Percentiles rank a stretch among this genome's conserved stretches.
phyloP scores from a whole-genome alignment of 1,140 invertebrate genomes.

The Sitophilus oryzae region DNA sequence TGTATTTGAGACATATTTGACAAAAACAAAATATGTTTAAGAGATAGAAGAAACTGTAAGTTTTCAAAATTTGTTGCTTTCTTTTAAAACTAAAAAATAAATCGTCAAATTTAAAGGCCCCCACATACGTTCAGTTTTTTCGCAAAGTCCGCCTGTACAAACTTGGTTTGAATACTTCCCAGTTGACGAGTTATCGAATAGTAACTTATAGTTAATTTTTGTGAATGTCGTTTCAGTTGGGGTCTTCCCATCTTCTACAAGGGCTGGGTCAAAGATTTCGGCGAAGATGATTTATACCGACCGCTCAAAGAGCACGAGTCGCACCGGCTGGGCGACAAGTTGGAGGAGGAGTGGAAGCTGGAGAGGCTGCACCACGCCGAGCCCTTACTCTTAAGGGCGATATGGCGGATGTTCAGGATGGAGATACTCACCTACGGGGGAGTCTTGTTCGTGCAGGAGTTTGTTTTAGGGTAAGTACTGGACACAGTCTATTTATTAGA shows the following conservation, averaged over 20 bases:
- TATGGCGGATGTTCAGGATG: constrained; percentile 41
- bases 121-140: too few species aligned
- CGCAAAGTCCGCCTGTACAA: too few species aligned
- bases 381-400: constrained; percentile 41
- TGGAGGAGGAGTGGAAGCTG: constrained; percentile 51
- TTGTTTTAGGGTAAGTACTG: constrained; percentile 48
- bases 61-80: too few species aligned
- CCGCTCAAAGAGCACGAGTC: constrained; percentile 30
- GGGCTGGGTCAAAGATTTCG: constrained; percentile 33
- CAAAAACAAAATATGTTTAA: too few species aligned
- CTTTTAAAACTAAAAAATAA: too few species aligned
- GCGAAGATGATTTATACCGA: constrained; percentile 34
- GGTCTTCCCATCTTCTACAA: constrained; percentile 40
- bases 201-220: too few species aligned
- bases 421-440: constrained; percentile 46
- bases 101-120: too few species aligned
- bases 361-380: constrained; percentile 38
- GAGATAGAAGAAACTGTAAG: too few species aligned
- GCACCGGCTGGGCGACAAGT: constrained; percentile 48
- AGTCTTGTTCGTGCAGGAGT: constrained; percentile 49
- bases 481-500: too few species aligned
- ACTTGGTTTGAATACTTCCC: too few species aligned
- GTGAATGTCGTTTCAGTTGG: constrained; percentile 38
- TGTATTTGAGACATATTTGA: too few species aligned
- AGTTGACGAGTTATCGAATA: too few species aligned